Base-by-base conservation (phyloP, 2,113 vertebrate species). In the Jaculus jaculus region DNA sequence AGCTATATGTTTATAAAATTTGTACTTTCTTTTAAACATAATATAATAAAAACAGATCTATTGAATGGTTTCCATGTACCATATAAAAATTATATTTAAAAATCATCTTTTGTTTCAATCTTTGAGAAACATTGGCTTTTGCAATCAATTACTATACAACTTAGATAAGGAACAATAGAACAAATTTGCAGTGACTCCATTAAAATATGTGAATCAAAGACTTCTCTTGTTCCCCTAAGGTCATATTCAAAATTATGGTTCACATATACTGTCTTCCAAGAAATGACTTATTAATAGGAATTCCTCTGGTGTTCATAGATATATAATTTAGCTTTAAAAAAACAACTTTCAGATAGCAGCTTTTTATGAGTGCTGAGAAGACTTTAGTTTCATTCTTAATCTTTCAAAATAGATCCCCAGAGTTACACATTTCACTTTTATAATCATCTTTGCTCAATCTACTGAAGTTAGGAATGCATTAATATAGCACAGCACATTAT, bases 391-490 rank as follows among this genome's bases (percentile, higher is more conserved):
- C 71, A 42, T 94, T 97, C 87, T 82, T 92, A 89, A 88, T 81
- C 89, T 96, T 95, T 51, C 66, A 75, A 74, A 95, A 93, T 92
- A 90, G 87, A 95, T 94, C 92, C 74, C 17, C 13, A 83, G 78
- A 95, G 92, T 85, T 95, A 88, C 89, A 83, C n/a, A 79, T 97
- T 93, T 96, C 61, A 91, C 80, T 96, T 96, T 97, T 92, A 68
- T 95, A 61, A 73, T 84, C 77, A 77, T 94, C 75, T 96, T 97
- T 86, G 1, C 86, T 97, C 83, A 61, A 93, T 93, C 39, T 95
- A 78, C n/a, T 96, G 93, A 97, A 84, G 90, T 96, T n/a, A 95
- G 73, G 23, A 54, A 88, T 93, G 12, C 93, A 75, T 96, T 97
- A 79, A 95, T 95, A 83, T 92, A 85, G n/a, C 89, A 88, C 60